Conservation (phyloP, 2,113 vertebrate genomes). For the Ptilonorhynchus violaceus region DNA sequence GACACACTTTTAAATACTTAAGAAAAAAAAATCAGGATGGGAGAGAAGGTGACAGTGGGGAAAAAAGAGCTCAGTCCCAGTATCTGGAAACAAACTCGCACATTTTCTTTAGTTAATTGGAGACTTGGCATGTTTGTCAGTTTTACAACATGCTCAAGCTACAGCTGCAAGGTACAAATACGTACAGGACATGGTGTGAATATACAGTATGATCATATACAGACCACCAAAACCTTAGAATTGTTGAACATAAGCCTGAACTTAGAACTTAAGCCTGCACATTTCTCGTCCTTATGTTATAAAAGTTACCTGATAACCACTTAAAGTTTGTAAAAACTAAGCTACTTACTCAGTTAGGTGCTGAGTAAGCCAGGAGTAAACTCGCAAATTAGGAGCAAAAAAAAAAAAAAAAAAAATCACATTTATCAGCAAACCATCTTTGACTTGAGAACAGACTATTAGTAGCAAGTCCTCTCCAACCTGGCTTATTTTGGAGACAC, state of each 20-base stretch:
- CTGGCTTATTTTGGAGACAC: neutral
- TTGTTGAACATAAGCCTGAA: neutral
- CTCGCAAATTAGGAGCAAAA: neutral
- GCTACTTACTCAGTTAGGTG: neutral
- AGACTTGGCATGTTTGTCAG: neutral
- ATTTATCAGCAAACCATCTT: neutral
- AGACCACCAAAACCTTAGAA: neutral
- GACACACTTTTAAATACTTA: neutral
- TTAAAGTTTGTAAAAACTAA: neutral
- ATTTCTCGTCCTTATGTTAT: neutral
- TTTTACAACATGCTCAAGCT: neutral
- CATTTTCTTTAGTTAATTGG: neutral
- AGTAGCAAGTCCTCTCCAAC: neutral
- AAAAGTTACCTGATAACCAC: neutral
- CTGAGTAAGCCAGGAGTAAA: neutral
- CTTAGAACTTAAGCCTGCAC: neutral
- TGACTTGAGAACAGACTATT: neutral
- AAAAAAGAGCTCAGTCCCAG: neutral
- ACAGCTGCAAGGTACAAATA: neutral
- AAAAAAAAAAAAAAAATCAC: neutral
- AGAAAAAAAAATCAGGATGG: neutral
- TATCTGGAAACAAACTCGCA: neutral
- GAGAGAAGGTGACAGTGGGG: neutral
- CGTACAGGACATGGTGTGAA: neutral
- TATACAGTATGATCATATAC: neutral